Evolutionary conservation across 2,113 vertebrate species (phyloP), one percentile per base, ranked within the genome.

Genomic region (Synodontis membranacea): DNA sequence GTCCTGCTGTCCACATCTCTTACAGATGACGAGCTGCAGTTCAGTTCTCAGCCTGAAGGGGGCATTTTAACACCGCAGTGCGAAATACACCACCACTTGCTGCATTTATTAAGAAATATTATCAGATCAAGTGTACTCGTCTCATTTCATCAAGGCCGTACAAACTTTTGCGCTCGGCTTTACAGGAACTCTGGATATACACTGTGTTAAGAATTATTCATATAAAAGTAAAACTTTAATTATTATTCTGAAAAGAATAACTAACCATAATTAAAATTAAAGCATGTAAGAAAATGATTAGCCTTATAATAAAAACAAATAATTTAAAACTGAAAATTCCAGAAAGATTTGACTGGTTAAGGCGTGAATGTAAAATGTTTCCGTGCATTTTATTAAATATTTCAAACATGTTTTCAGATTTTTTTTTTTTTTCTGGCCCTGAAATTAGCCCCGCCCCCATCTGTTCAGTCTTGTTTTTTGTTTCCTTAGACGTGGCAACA

Each of bases 31-130:
- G 23, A 68, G 28, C 34, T 68, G 88, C 54, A 25, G 44, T 87
- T 80, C 74, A 5, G 34, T 54, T 52, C 48, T 46, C 78, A 28
- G 83, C 85, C 88, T 89, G 79, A 85, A 83, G 83, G 78, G 79
- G 82, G 75, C 50, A 76, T 31, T 78, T n/a, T n/a, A n/a, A 64
- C 34, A 76, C 52, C 9, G 15, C 11, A 6, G 9, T 9, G 12
- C 34, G 1, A 58, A 58, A 58, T 7, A 17, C 5, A 78, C 5
- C 48, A 50, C 1, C 12, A 5, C 58, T 80, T 19, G 2, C 14
- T 78, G 28, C 11, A 34, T 48, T 15, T 76, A 50, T 7, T 78
- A 8, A 23, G 39, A 42, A 72, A 23, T 23, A 42, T 23, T 42
- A 72, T 25, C 68, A 39, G 19, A 39, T 66, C 17, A 23, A 58